These are phyloP conservation scores for Lamellibrachia luymesi DNA, from an alignment of 1,140 invertebrate species.

Conservation along the genomic window DNA sequence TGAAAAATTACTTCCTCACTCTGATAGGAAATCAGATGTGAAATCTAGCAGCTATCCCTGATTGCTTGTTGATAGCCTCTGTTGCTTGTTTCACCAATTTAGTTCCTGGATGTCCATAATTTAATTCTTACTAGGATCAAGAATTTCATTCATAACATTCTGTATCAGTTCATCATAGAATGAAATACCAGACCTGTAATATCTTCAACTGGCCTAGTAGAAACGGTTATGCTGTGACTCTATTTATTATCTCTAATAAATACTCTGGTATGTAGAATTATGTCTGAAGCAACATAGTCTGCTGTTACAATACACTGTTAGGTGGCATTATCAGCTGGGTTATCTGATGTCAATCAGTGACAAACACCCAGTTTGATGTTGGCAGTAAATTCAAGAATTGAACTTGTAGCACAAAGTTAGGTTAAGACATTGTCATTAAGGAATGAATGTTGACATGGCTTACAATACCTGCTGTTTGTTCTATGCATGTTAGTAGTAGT, in stretches of 20 bases:
- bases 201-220: no score
- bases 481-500: not conserved
- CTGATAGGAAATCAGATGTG: not conserved
- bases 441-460: not conserved
- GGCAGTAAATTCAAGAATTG: not conserved
- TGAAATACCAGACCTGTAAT: not conserved
- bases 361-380: no score
- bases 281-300: no score
- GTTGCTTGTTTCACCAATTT: not conserved
- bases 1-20: not conserved
- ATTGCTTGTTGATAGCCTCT: no score
- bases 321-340: not conserved
- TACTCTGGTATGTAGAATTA: no score
- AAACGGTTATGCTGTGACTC: no score
- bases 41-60: no score
- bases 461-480: not conserved
- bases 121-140: not conserved
- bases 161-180: not conserved
- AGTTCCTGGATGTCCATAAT: not conserved
- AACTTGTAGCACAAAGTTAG: not conserved
- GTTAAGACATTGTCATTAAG: not conserved
- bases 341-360: no score
- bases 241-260: no score
- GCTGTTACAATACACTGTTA: not conserved
- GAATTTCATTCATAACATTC: not conserved